phyloP scores from a whole-genome alignment of 2,888 invertebrate genomes.

The Cantharis nigra region DNA sequence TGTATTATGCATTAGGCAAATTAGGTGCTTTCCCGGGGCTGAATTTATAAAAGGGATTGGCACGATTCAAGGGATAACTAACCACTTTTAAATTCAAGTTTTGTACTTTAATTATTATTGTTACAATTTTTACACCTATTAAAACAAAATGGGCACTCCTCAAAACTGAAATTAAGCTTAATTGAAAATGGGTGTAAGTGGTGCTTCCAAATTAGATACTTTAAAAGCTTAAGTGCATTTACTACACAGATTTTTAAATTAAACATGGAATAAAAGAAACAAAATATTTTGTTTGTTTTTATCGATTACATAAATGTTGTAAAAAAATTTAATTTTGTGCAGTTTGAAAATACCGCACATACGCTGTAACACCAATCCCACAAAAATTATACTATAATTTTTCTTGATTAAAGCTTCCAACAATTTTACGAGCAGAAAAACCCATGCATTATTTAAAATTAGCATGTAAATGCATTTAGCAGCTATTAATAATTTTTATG shows the following conservation, averaged over 20 bases:
- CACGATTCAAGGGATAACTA: neutral
- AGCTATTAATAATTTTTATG: neutral
- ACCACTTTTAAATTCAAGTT: conserved; percentile 5
- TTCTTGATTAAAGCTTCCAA: neutral
- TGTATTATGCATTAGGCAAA: conserved; percentile 7
- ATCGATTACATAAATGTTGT: neutral
- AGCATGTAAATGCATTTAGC: neutral
- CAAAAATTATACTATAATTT: neutral
- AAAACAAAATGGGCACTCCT: neutral
- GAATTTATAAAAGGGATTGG: conserved; percentile 4
- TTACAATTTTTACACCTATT: neutral
- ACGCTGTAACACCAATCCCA: neutral
- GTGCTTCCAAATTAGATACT: neutral
- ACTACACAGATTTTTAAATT: neutral
- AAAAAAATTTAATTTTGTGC: neutral
- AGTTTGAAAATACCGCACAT: neutral
- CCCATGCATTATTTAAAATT: neutral
- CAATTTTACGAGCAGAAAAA: neutral
- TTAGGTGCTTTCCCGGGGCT: conserved; percentile 8
- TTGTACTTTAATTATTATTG: neutral
- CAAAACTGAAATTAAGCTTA: neutral
- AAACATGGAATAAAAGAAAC: neutral
- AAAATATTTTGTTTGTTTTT: neutral
- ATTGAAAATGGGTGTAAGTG: neutral
- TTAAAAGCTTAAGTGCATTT: neutral